Percentiles rank a stretch among this genome's conserved stretches.
phyloP scores from a whole-genome alignment of 2,888 invertebrate genomes.

The Leptinotarsa rubiginosa region DNA sequence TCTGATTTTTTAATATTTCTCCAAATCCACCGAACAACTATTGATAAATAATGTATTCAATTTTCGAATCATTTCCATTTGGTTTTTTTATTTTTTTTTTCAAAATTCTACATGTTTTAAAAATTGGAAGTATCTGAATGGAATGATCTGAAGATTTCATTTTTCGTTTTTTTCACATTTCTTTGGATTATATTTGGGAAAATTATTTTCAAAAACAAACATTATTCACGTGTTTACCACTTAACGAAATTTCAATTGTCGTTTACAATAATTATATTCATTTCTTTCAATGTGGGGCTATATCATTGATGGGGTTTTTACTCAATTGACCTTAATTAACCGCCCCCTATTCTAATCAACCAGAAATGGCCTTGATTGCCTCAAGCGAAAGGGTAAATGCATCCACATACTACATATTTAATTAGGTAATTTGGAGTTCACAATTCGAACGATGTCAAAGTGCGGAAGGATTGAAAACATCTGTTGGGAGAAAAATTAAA shows the following conservation, averaged over 20 bases:
- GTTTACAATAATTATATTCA: not conserved
- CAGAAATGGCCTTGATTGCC: slow-evolving; percentile 10
- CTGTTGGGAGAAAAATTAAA: not conserved
- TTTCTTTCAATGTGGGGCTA: not conserved
- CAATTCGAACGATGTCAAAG: slow-evolving; percentile 11
- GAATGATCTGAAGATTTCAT: no score
- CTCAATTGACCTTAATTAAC: slow-evolving; percentile 27
- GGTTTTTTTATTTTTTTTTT: no score
- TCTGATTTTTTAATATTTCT: no score
- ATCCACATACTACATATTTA: slow-evolving; percentile 2
- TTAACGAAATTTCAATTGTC: not conserved
- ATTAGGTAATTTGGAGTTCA: slow-evolving; percentile 25
- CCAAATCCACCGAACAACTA: no score
- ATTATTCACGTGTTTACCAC: no score
- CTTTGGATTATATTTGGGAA: no score
- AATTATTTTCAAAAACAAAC: no score
- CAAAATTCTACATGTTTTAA: no score
- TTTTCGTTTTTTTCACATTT: no score
- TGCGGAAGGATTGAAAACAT: slow-evolving; percentile 11
- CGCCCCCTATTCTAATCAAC: slow-evolving; percentile 25
- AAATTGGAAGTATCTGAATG: no score
- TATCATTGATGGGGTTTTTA: not conserved
- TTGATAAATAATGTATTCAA: no score
- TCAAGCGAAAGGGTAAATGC: slow-evolving; percentile 21
- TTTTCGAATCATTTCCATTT: no score